These are phyloP conservation scores for Solenopsis fugax DNA, from an alignment of 1,140 invertebrate genomes.

Conservation along the genomic window DNA sequence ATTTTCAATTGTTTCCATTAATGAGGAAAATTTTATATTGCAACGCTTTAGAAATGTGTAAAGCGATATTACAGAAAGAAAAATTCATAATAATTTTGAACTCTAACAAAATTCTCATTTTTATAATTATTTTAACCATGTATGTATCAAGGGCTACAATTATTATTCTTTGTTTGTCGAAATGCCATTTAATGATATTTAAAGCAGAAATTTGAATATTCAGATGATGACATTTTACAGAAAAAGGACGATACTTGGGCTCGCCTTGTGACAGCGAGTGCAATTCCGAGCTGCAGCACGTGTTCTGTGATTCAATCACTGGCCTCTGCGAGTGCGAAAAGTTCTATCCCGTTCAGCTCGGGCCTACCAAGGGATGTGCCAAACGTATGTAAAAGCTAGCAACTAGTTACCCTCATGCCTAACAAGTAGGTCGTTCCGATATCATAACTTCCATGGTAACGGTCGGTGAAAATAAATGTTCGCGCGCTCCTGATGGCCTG, in stretches of 20 bases:
- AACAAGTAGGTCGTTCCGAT: conserved; percentile 68
- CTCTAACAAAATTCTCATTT: not conserved
- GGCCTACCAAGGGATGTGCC: conserved; percentile 91
- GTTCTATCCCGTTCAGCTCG: conserved; percentile 92
- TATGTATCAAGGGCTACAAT: not conserved
- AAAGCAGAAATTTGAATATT: conserved; percentile 35
- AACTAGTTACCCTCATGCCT: conserved; percentile 38
- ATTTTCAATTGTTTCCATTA: not conserved
- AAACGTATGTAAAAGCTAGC: conserved; percentile 89
- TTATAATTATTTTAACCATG: not conserved
- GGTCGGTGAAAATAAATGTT: conserved; percentile 63
- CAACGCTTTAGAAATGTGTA: not conserved
- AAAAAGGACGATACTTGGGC: conserved; percentile 91
- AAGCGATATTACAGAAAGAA: not conserved
- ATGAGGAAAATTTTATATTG: not conserved
- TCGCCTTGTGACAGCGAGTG: conserved; percentile 92
- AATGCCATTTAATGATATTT: not conserved
- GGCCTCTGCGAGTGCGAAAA: conserved; percentile 92
- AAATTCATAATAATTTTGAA: not conserved
- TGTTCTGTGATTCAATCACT: conserved; percentile 91
- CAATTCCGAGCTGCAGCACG: conserved; percentile 90
- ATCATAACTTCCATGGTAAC: conserved; percentile 63
- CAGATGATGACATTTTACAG: conserved; percentile 82
- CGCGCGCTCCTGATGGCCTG: conserved; percentile 44
- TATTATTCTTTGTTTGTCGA: not conserved